A percentile compares a stretch with the other conserved stretches of the same genome.
phyloP scores from a whole-genome alignment of 2,113 vertebrate genomes.

The Pongo abelii region DNA sequence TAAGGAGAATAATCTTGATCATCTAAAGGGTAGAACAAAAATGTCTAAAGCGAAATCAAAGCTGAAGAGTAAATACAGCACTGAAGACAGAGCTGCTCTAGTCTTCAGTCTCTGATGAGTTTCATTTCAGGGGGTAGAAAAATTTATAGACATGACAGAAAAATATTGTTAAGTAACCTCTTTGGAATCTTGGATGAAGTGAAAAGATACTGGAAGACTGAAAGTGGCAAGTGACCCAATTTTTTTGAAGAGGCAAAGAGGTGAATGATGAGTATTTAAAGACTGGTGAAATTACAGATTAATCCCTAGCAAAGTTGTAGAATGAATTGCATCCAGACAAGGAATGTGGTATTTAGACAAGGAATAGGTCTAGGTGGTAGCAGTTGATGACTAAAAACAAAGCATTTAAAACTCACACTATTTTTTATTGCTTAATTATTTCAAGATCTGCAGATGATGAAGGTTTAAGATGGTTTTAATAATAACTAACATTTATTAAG shows the following conservation, averaged over 20 bases:
- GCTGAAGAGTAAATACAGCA: not conserved
- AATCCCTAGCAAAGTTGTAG: not conserved
- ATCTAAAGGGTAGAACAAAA: not conserved
- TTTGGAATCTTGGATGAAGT: not conserved
- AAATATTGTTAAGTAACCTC: not conserved
- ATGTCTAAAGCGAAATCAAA: not conserved
- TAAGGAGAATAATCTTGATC: not conserved
- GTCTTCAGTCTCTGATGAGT: not conserved
- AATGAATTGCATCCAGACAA: not conserved
- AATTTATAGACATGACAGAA: not conserved
- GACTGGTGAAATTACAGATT: not conserved
- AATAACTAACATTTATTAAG: not conserved
- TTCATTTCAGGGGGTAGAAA: not conserved
- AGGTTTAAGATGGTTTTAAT: not conserved
- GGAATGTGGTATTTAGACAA: not conserved
- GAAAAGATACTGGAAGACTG: not conserved
- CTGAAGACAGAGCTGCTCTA: not conserved
- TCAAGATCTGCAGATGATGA: not conserved
- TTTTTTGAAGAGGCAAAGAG: conserved; percentile 29
- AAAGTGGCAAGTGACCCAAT: not conserved
- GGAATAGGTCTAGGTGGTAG: not conserved
- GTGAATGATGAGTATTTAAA: conserved; percentile 22
- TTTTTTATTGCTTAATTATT: not conserved
- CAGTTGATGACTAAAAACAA: not conserved
- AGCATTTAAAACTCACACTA: not conserved